Evolutionary conservation across 2,797 vertebrate species (phyloP), one percentile per base, ranked within the genome.

Genomic region (Muraenolepis orangiensis): DNA sequence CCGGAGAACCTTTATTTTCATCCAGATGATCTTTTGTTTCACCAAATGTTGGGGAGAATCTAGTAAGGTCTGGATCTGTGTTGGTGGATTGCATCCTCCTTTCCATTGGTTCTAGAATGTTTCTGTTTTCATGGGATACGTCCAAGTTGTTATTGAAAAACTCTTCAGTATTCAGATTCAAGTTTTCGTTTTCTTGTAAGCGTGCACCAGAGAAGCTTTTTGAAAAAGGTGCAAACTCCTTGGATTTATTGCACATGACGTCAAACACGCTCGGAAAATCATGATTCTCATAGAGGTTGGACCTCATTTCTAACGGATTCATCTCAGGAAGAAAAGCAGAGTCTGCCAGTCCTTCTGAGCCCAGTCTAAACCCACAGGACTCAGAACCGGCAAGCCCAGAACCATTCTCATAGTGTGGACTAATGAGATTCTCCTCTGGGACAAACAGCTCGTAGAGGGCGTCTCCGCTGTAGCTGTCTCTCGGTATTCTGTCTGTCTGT

Each of bases 391-490:
- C 86, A 42, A 92, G 82, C 70, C 93, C 93, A 18, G 92, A 87
- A 72, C 95, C 94, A 72, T 94, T 95, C 31, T 91, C 94, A 0
- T 93, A 94, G 77, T 93, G 92, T 18, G 97, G 97, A 77, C 95
- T 98, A 79, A 97, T 91, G 64, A 98, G 93, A 70, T 92, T 90
- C 12, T 99, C 97, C 30, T 96, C 95, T 0, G 95, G 94, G 4
- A 95, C 96, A 88, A 96, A 97, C 73, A 99, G 97, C 82, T 99
- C 98, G 7, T 99, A 99, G 31, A 99, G 95, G 16, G 98, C 98
- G 75, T 99, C 98, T 0, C 98, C 98, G 0, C 98, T 99, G 86
- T 99, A 99, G 83, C 97, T 99, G 88, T 99, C 98, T 57, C 98
- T 91, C 31, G 97, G 96, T 67, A 99, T 91, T 36, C 94, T 92